Conservation (phyloP, 2,797 vertebrate genomes). For the Enteromius trimaculatus region DNA sequence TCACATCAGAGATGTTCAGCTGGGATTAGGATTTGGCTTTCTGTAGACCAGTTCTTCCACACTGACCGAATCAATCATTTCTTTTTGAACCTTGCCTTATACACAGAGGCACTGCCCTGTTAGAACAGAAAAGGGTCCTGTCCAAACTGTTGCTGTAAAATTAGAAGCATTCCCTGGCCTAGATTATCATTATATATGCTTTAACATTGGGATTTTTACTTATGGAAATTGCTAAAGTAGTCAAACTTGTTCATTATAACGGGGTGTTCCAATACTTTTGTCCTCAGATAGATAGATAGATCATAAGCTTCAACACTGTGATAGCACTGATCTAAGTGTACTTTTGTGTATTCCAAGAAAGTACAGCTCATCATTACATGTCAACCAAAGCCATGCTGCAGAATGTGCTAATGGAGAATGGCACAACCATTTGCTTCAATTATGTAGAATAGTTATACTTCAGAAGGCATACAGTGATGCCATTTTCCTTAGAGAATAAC, state of each 20-base stretch:
- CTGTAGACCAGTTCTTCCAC: no score
- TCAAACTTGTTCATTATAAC: no score
- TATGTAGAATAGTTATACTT: conserved; percentile 11
- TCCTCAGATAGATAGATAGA: background rate
- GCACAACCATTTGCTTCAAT: background rate
- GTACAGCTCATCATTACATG: background rate
- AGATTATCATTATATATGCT: background rate
- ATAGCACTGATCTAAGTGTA: no score
- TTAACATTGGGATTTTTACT: no score
- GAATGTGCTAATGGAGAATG: background rate
- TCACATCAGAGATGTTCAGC: background rate
- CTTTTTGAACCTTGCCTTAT: no score
- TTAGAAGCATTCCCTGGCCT: background rate
- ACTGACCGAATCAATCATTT: no score
- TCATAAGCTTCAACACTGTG: background rate
- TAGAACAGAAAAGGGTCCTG: background rate
- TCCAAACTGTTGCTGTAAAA: background rate
- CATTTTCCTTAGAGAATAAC: conserved; percentile 2
- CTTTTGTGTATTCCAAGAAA: no score
- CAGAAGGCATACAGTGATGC: background rate
- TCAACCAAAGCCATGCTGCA: background rate
- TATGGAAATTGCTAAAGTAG: no score
- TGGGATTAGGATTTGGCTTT: no score
- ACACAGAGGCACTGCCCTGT: no score
- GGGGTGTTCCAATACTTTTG: no score